These are phyloP conservation scores for Hyphantria cunea DNA, from an alignment of 1,140 invertebrate species.

Conservation along the genomic window DNA sequence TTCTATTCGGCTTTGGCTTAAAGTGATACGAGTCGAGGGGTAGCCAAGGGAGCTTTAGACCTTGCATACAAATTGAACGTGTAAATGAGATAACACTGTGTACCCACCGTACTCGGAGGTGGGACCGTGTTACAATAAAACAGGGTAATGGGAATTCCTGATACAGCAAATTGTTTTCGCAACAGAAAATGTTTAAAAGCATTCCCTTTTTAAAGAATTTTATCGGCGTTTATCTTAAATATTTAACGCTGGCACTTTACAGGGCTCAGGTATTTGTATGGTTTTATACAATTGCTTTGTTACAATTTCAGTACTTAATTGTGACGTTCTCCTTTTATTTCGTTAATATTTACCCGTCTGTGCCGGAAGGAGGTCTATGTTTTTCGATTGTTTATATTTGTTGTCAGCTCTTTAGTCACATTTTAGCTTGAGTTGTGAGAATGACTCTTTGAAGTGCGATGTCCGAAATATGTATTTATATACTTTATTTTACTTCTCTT, in stretches of 20 bases:
- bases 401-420: no score
- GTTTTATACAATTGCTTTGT: no score
- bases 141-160: slow-evolving; percentile 46
- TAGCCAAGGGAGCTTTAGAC: slow-evolving; percentile 56
- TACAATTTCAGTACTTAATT: no score
- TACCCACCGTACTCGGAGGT: slow-evolving; percentile 37
- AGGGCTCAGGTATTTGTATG: no score
- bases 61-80: slow-evolving; percentile 70
- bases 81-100: slow-evolving; percentile 62
- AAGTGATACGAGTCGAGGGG: slow-evolving; percentile 43
- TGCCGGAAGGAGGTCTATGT: no score
- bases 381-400: no score
- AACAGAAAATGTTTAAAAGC: slow-evolving; percentile 37
- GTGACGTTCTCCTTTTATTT: no score
- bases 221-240: slow-evolving; percentile 20
- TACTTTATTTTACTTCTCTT: no score
- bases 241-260: background rate
- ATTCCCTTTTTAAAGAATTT: slow-evolving; percentile 26
- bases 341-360: no score
- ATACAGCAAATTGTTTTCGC: slow-evolving; percentile 52
- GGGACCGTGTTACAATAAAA: slow-evolving; percentile 42
- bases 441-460: no score
- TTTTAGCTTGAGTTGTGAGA: no score
- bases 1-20: slow-evolving; percentile 29
- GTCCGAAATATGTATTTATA: no score